A percentile compares a stretch with the other conserved stretches of the same genome.
These are phyloP conservation scores for Danio choprae DNA, from an alignment of 2,797 vertebrate genomes.

Conservation along the genomic window DNA sequence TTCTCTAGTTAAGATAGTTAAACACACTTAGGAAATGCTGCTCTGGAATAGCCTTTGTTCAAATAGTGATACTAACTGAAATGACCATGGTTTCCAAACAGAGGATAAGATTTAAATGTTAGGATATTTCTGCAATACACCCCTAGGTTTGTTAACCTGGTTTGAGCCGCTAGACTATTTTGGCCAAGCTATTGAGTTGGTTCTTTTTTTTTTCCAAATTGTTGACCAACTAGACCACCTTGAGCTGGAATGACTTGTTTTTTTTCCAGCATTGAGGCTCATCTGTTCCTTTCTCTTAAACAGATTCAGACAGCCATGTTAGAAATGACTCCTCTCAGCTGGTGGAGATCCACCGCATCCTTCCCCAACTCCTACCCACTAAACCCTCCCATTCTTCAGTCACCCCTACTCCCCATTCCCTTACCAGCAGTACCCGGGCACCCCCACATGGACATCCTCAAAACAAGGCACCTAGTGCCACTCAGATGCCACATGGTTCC, in stretches of 20 bases:
- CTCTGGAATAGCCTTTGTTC: too few relatives aligned
- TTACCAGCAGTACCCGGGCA: constrained; percentile 49
- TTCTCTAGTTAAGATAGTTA: too few relatives aligned
- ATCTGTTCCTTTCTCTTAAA: constrained; percentile 66
- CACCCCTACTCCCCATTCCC: constrained; percentile 62
- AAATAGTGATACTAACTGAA: too few relatives aligned
- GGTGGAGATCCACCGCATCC: constrained; percentile 57
- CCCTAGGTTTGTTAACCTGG: neutral
- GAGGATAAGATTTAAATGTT: too few relatives aligned
- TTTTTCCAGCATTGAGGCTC: constrained; percentile 39
- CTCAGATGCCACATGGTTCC: constrained; percentile 67
- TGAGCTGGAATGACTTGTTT: neutral
- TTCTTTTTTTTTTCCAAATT: neutral
- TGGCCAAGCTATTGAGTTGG: neutral
- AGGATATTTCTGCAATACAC: too few relatives aligned
- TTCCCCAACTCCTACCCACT: constrained; percentile 64
- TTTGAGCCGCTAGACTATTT: constrained; percentile 2
- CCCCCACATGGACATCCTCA: constrained; percentile 58
- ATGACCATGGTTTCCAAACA: too few relatives aligned
- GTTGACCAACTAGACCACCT: constrained; percentile 21
- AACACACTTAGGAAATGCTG: too few relatives aligned
- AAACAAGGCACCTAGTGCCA: constrained; percentile 66
- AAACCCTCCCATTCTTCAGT: constrained; percentile 63
- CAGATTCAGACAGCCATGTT: constrained; percentile 70
- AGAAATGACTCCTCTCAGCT: constrained; percentile 65